phyloP scores from a whole-genome alignment of 2,113 vertebrate genomes.

The Neotoma lepida region DNA sequence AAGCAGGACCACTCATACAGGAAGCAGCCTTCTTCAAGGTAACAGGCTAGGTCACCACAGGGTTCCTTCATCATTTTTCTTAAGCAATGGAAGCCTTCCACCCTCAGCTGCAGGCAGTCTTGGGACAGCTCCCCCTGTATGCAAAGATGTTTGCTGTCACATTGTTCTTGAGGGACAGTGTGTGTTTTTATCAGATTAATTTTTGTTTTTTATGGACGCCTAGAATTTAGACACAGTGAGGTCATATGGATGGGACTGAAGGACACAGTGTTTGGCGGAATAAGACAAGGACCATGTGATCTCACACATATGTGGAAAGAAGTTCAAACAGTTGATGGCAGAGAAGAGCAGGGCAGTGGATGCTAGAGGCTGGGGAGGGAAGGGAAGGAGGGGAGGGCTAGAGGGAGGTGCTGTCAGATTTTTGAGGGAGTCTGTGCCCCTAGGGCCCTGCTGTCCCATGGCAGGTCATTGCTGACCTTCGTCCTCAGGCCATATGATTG shows the following conservation, averaged over 20 bases:
- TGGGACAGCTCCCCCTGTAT: background rate
- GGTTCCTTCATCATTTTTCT: rapidly evolving
- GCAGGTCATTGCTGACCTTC: background rate
- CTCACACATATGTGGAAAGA: background rate
- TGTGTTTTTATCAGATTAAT: background rate
- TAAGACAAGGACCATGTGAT: background rate
- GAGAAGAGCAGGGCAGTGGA: background rate
- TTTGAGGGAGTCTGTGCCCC: background rate
- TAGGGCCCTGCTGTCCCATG: rapidly evolving
- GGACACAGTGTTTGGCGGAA: background rate
- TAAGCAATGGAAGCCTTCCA: background rate
- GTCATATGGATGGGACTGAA: too few relatives aligned
- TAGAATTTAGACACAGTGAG: background rate
- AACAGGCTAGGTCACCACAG: background rate
- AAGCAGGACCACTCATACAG: background rate
- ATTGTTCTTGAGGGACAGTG: background rate
- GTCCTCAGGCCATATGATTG: background rate
- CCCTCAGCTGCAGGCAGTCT: background rate
- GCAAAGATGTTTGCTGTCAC: background rate
- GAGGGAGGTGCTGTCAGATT: background rate
- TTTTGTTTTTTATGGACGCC: background rate
- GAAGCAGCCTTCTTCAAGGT: background rate
- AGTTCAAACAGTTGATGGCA: background rate
- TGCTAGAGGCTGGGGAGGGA: background rate
- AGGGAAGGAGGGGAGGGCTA: rapidly evolving